A percentile compares a stretch with the other conserved stretches of the same genome.
phyloP scores from a whole-genome alignment of 2,888 invertebrate genomes.

The Toxonevra muliebris region DNA sequence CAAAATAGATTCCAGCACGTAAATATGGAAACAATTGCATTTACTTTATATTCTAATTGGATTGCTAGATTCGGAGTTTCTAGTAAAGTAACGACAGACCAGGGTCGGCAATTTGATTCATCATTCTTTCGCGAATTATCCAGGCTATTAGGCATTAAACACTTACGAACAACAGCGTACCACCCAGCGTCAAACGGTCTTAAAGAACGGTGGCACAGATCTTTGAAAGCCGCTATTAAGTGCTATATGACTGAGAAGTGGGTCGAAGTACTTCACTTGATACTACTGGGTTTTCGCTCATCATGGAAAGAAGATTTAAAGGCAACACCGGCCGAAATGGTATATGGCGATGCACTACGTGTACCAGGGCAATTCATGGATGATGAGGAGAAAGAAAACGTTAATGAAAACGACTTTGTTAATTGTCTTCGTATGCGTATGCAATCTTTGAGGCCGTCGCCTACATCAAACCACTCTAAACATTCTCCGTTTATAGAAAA shows the following conservation, averaged over 20 bases:
- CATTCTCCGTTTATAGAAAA: slow-evolving; percentile 20
- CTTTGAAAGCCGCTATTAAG: slow-evolving; percentile 34
- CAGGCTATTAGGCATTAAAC: slow-evolving; percentile 34
- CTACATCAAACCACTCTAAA: no score
- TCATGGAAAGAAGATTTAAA: slow-evolving; percentile 26
- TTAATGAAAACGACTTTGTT: neutral
- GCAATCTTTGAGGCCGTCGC: neutral
- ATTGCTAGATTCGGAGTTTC: slow-evolving; percentile 12
- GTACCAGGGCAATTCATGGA: slow-evolving; percentile 10
- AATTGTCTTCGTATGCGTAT: neutral
- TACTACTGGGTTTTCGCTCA: slow-evolving; percentile 30
- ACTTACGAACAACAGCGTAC: no score
- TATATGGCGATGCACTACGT: neutral
- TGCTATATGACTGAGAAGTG: slow-evolving; percentile 31
- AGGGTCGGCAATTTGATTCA: slow-evolving; percentile 32
- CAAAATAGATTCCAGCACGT: slow-evolving; percentile 31
- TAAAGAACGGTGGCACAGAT: slow-evolving; percentile 40
- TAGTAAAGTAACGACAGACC: slow-evolving; percentile 32
- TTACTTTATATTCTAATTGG: slow-evolving; percentile 13
- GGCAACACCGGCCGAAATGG: slow-evolving; percentile 13
- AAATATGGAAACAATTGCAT: slow-evolving; percentile 18
- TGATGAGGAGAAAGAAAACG: neutral
- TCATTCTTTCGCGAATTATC: slow-evolving; percentile 45
- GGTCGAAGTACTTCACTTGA: slow-evolving; percentile 29
- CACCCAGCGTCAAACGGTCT: slow-evolving; percentile 31